Evolutionary conservation across 2,888 invertebrate genomes (phyloP).

Genomic region (Euplexia lucipara): DNA sequence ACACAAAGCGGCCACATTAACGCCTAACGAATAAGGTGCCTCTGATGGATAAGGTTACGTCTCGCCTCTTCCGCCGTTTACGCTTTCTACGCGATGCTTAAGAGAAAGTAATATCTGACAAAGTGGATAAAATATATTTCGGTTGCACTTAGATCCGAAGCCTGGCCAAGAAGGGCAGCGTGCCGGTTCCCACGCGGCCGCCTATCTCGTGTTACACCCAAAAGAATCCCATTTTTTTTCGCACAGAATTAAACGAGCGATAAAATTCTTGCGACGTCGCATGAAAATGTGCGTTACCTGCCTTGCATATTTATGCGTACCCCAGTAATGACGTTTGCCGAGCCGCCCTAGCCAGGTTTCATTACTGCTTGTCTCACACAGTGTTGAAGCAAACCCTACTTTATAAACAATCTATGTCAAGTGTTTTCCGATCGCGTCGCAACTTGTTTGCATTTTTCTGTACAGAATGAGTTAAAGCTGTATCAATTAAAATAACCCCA

Average conservation of each 20-base stretch:
- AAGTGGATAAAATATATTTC: slow-evolving; percentile 86
- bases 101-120: slow-evolving; percentile 87
- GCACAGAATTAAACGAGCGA: slow-evolving; percentile 90
- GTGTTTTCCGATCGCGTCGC: slow-evolving; percentile 82
- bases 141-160: slow-evolving; percentile 87
- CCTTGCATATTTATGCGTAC: slow-evolving; percentile 90
- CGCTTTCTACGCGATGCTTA: slow-evolving; percentile 81
- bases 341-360: slow-evolving; percentile 82
- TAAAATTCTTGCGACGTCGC: slow-evolving; percentile 91
- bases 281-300: slow-evolving; percentile 91
- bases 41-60: slow-evolving; percentile 87
- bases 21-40: slow-evolving; percentile 82
- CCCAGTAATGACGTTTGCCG: slow-evolving; percentile 90
- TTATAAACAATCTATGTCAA: slow-evolving; percentile 86
- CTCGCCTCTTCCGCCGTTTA: slow-evolving; percentile 78
- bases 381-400: slow-evolving; percentile 81
- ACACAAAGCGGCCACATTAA: slow-evolving; percentile 85
- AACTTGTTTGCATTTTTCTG: slow-evolving; percentile 81
- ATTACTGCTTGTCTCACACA: slow-evolving; percentile 83
- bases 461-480: slow-evolving; percentile 75
- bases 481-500: slow-evolving; percentile 78
- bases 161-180: slow-evolving; percentile 76
- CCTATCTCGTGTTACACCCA: slow-evolving; percentile 86
- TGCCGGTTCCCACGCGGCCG: slow-evolving; percentile 87
- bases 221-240: slow-evolving; percentile 88